Evolutionary conservation across 1,140 invertebrate genomes (phyloP), one percentile per base, ranked within the genome.

Genomic region (Bombus sylvicola): DNA sequence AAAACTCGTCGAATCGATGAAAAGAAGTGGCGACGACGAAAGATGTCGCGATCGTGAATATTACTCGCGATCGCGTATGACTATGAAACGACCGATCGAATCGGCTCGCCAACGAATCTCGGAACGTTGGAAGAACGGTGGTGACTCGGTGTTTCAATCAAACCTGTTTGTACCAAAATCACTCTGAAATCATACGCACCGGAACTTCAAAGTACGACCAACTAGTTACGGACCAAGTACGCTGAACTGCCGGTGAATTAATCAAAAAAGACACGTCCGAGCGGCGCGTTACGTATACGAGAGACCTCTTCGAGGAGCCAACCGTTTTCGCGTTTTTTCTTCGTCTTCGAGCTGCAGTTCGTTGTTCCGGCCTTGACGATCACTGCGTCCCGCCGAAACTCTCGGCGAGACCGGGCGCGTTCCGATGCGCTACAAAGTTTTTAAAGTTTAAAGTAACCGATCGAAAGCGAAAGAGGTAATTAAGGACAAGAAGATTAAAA

Each of bases 141-240:
- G 76, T 18, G 13, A 18, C 68, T 79, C 79, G 87, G 64, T 89
- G 83, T 78, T 89, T 77, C 82, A 83, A 89, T 89, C 88, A 89
- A 89, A 89, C 53, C 59, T 80, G 69, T 79, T 79, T 89, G 75
- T 89, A 89, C 79, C 88, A 86, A 89, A 89, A 89, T 87, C 78
- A 80, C 64, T 68, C 83, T 53, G 64, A 64, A 85, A 85, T 62
- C 81, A 62, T 75, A 80, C 72, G 85, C 87, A 68, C 88, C 85
- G 88, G 88, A 81, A 81, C 59, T 89, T 89, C 88, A 89, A 89
- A 87, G 88, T 90, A 90, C 89, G 89, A 90, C 89, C 89, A 90
- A 90, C 80, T 90, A 90, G 76, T 83, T 88, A 88, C 86, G 89
- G 89, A 90, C 89, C 89, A 90, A 90, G 89, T 90, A 90, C 89